Evolutionary conservation across 2,113 vertebrate species (phyloP).

Genomic region (Sturnus vulgaris): DNA sequence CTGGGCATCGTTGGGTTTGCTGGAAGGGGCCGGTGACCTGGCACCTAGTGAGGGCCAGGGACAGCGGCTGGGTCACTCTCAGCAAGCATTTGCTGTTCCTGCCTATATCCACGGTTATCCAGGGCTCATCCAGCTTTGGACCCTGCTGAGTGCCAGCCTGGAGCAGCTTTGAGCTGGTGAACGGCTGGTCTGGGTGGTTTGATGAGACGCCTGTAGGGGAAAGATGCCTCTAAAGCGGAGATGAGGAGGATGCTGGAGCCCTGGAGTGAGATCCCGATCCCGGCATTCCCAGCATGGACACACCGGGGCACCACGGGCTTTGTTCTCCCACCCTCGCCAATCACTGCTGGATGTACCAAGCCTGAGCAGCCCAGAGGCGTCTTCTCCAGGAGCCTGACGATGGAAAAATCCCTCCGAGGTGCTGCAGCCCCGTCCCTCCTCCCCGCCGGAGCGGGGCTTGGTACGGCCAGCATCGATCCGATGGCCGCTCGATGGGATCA

Average conservation of each 20-base stretch:
- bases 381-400: not conserved
- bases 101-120: accelerated
- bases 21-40: not conserved
- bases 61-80: accelerated
- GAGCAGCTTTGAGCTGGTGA: not conserved
- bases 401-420: not conserved
- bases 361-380: not conserved
- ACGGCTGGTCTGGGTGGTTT: accelerated
- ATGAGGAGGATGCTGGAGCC: accelerated
- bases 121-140: not conserved
- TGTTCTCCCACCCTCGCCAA: not conserved
- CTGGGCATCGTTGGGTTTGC: not conserved
- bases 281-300: accelerated
- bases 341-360: not conserved
- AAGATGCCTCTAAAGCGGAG: not conserved
- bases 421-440: not conserved
- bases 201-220: not conserved
- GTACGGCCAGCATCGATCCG: not conserved
- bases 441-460: not conserved
- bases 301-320: not conserved
- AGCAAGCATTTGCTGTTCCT: not conserved
- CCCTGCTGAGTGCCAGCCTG: not conserved
- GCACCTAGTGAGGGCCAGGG: not conserved
- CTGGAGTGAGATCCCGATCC: accelerated
- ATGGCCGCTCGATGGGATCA: slow-evolving; percentile 17